Evolutionary conservation across 53 echinoderm and acorn worm genomes (phyloP).

Genomic region (Luidia sarsii): DNA sequence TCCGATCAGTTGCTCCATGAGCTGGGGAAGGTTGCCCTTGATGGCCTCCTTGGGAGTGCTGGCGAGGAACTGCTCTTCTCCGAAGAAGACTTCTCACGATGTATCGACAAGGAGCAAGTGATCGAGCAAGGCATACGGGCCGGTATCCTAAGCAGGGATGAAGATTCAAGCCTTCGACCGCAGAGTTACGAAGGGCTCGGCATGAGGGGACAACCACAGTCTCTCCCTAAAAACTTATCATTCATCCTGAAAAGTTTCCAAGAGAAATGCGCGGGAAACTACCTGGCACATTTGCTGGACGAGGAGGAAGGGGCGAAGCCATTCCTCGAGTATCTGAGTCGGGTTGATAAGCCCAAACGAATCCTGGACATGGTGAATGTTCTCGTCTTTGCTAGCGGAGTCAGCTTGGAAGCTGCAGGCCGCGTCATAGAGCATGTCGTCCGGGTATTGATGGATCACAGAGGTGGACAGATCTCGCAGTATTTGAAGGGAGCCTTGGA

Average conservation of each 20-base stretch:
- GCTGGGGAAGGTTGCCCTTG: conserved; percentile 57
- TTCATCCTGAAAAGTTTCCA: conserved; percentile 67
- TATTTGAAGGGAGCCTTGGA: conserved; percentile 61
- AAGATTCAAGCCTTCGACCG: conserved; percentile 42
- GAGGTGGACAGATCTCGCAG: conserved; percentile 36
- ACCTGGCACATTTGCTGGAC: conserved; percentile 46
- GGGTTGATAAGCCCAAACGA: conserved; percentile 38
- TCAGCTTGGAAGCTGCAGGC: conserved; percentile 37
- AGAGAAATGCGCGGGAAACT: conserved; percentile 63
- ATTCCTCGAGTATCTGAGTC: conserved; percentile 32
- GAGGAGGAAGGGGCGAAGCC: conserved; percentile 19
- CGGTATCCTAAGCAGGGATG: conserved; percentile 51
- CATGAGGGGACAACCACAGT: background rate
- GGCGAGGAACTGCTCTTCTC: conserved; percentile 61
- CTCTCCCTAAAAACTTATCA: conserved; percentile 23
- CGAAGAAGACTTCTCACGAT: conserved; percentile 37
- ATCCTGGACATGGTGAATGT: conserved; percentile 54
- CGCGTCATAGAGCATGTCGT: conserved; percentile 42
- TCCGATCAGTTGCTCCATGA: conserved; percentile 39
- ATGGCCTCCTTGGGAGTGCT: conserved; percentile 43
- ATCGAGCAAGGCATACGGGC: conserved; percentile 40
- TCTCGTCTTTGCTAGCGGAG: conserved; percentile 62
- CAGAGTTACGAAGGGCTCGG: conserved; percentile 36
- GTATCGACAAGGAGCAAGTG: background rate
- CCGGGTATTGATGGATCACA: background rate